Evolutionary conservation across 2,888 invertebrate species (phyloP).

Genomic region (Diabrotica balteata): DNA sequence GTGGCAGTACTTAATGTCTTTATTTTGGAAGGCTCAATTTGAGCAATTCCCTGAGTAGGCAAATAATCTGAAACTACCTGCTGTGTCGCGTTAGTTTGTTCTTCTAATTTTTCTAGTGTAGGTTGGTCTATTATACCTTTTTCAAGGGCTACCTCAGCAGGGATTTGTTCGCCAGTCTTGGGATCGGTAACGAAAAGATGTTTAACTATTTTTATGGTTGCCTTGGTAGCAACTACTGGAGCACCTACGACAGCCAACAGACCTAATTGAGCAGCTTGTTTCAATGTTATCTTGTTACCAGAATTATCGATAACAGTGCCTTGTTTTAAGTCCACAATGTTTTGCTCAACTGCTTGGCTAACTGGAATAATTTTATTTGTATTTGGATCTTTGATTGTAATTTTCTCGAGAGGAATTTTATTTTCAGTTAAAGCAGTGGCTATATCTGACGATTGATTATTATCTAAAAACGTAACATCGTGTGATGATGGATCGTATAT

Average conservation of each 20-base stretch:
- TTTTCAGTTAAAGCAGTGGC: conserved; percentile 80
- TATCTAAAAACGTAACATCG: conserved; percentile 72
- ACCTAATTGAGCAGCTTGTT: conserved; percentile 80
- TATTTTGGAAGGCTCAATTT: conserved; percentile 37
- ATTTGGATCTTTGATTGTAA: conserved; percentile 75
- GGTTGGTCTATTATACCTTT: conserved; percentile 73
- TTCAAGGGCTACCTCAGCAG: conserved; percentile 81
- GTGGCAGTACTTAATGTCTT: conserved; percentile 52
- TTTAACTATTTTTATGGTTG: conserved; percentile 71
- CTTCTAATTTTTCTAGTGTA: conserved; percentile 64
- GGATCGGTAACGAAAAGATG: conserved; percentile 75
- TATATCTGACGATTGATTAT: conserved; percentile 74
- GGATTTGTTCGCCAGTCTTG: conserved; percentile 79
- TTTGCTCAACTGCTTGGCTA: conserved; percentile 77
- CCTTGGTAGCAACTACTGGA: conserved; percentile 75
- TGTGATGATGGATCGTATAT: conserved; percentile 82
- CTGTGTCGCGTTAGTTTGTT: conserved; percentile 48
- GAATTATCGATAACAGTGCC: conserved; percentile 73
- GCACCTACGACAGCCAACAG: conserved; percentile 78
- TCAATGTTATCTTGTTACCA: conserved; percentile 72
- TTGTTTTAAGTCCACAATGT: conserved; percentile 75
- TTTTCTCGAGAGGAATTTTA: conserved; percentile 70
- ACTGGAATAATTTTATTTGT: conserved; percentile 72
- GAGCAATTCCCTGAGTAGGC: conserved; percentile 30
- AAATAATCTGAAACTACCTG: conserved; percentile 58